Conservation (phyloP, 2,888 invertebrate species). For the Chaitophorus viminalis region DNA sequence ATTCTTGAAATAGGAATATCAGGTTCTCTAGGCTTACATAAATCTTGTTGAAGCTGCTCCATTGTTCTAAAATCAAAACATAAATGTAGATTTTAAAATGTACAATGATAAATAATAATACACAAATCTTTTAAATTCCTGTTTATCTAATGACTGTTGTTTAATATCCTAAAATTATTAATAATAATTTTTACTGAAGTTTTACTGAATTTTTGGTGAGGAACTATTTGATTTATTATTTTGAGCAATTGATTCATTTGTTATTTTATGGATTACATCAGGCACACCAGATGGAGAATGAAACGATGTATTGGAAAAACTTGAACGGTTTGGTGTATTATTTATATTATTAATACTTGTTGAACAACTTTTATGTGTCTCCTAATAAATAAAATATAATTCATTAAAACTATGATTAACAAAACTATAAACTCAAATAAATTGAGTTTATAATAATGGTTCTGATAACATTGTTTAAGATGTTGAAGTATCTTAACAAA, state of each 20-base stretch:
- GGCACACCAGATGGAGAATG: neutral
- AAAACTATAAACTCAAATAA: no score
- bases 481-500: no score
- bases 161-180: slow-evolving; percentile 41
- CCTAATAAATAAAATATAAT: slow-evolving; percentile 2
- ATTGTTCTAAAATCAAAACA: slow-evolving; percentile 38
- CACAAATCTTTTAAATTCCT: slow-evolving; percentile 54
- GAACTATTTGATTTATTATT: slow-evolving; percentile 8
- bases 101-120: neutral
- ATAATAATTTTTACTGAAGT: neutral
- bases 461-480: no score
- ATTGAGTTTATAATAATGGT: no score
- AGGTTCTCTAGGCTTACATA: slow-evolving; percentile 41
- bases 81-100: neutral
- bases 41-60: slow-evolving; percentile 51
- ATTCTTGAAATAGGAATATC: slow-evolving; percentile 9
- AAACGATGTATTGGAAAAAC: slow-evolving; percentile 3
- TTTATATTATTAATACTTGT: neutral
- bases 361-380: slow-evolving; percentile 20
- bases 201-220: neutral
- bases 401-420: neutral
- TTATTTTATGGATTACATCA: neutral
- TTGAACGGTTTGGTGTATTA: neutral
- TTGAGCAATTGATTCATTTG: neutral
- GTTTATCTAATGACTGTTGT: slow-evolving; percentile 55